Evolutionary conservation across 2,113 vertebrate species (phyloP).

Genomic region (Lagopus muta): DNA sequence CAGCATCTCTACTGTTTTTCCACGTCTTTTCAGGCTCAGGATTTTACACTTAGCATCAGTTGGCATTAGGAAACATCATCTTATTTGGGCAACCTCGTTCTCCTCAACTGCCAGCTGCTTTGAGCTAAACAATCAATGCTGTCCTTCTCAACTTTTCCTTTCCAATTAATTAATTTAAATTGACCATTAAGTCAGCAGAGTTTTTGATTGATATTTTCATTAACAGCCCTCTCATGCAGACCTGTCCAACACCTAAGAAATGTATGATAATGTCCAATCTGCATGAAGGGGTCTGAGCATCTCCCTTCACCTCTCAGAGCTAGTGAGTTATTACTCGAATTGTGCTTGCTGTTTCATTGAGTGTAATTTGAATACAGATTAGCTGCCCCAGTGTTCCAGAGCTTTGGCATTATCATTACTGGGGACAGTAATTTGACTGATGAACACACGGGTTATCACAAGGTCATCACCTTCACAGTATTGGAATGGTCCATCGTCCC

Average conservation of each 20-base stretch:
- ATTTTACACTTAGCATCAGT: neutral
- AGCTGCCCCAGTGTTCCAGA: conserved; percentile 89
- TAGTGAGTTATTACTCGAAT: conserved; percentile 88
- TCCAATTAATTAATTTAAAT: conserved; percentile 93
- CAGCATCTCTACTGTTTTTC: neutral
- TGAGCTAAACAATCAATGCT: conserved; percentile 68
- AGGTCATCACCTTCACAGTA: conserved; percentile 87
- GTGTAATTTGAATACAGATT: conserved; percentile 97
- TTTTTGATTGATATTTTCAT: conserved; percentile 94
- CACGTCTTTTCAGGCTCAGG: neutral
- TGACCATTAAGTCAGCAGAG: conserved; percentile 90
- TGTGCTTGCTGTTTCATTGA: conserved; percentile 80
- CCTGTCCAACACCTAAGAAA: conserved; percentile 88
- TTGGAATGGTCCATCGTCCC: conserved; percentile 68
- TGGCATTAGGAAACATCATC: neutral
- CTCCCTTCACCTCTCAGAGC: conserved; percentile 78
- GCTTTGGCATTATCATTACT: conserved; percentile 89
- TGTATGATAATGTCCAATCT: conserved; percentile 89
- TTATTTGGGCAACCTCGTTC: conserved; percentile 37
- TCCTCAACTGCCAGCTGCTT: conserved; percentile 30
- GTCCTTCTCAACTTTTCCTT: conserved; percentile 78
- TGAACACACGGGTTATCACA: conserved; percentile 93
- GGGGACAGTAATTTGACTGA: conserved; percentile 89
- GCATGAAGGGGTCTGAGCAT: conserved; percentile 77
- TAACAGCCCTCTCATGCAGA: conserved; percentile 83